A percentile compares a stretch with the other conserved stretches of the same genome.
These are phyloP conservation scores for Tyto alba DNA, from an alignment of 2,113 vertebrate genomes.

Conservation along the genomic window DNA sequence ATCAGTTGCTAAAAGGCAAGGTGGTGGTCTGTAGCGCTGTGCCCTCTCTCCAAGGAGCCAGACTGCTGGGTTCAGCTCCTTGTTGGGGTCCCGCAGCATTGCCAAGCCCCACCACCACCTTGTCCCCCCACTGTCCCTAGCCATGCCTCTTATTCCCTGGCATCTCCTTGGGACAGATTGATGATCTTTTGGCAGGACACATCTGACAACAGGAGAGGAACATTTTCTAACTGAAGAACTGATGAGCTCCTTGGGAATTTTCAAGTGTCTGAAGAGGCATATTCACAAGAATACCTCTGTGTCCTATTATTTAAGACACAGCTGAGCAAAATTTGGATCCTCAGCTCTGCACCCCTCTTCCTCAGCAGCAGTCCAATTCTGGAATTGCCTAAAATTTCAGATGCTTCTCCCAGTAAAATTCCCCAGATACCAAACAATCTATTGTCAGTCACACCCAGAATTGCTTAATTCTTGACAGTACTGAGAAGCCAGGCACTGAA, in stretches of 20 bases:
- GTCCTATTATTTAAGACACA: neutral
- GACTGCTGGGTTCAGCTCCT: neutral
- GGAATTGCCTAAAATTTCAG: neutral
- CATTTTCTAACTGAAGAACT: neutral
- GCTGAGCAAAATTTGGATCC: neutral
- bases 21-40: neutral
- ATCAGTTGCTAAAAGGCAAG: neutral
- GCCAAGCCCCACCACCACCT: neutral
- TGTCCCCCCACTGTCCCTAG: neutral
- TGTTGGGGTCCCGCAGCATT: rapidly evolving
- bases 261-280: neutral
- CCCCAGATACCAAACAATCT: neutral
- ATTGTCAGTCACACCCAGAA: conserved; percentile 33
- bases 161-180: neutral
- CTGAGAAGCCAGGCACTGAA: neutral
- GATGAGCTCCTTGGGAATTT: neutral
- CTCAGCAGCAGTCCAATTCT: neutral
- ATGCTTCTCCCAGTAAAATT: conserved; percentile 7
- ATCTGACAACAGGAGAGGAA: neutral
- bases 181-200: neutral
- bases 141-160: neutral
- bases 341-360: neutral
- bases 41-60: neutral
- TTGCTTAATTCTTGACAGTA: conserved; percentile 30
- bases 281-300: neutral